phyloP scores from a whole-genome alignment of 2,113 vertebrate genomes.

The Hippocampus guttulatus region DNA sequence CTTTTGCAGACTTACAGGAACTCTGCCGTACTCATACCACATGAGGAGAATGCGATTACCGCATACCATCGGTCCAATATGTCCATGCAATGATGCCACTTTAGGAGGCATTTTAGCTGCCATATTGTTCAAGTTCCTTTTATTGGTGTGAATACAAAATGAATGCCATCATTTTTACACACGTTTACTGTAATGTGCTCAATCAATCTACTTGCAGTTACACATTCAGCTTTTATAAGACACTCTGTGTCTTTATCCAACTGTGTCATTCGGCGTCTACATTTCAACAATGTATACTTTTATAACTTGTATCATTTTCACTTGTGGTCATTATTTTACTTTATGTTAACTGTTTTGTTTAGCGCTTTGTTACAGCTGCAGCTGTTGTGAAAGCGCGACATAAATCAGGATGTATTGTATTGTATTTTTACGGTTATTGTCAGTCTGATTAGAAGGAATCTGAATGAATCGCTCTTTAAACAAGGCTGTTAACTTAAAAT shows the following conservation, averaged over 20 bases:
- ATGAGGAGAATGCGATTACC: conserved; percentile 32
- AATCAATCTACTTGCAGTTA: not conserved
- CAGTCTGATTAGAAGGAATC: too few relatives aligned
- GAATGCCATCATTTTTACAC: not conserved
- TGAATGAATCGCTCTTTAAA: not conserved
- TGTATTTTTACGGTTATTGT: not conserved
- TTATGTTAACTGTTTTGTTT: too few relatives aligned
- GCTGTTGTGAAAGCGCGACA: too few relatives aligned
- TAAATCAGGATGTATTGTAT: too few relatives aligned
- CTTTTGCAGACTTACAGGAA: conserved; percentile 23
- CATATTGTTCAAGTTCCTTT: conserved; percentile 11
- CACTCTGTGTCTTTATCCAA: not conserved
- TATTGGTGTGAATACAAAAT: not conserved
- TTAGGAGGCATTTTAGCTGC: conserved; percentile 22
- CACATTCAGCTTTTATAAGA: not conserved
- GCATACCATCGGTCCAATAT: conserved; percentile 39
- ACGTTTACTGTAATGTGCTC: not conserved
- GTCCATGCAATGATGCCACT: conserved; percentile 21
- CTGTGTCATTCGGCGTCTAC: too few relatives aligned
- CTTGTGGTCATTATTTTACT: too few relatives aligned
- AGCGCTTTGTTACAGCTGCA: too few relatives aligned
- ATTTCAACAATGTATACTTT: too few relatives aligned
- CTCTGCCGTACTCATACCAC: conserved; percentile 33
- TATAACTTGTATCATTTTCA: too few relatives aligned
- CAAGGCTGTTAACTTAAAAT: not conserved